A percentile compares a stretch with the other conserved stretches of the same genome.
Conservation (phyloP, 2,888 invertebrate genomes). For the Epinotia ramella region DNA sequence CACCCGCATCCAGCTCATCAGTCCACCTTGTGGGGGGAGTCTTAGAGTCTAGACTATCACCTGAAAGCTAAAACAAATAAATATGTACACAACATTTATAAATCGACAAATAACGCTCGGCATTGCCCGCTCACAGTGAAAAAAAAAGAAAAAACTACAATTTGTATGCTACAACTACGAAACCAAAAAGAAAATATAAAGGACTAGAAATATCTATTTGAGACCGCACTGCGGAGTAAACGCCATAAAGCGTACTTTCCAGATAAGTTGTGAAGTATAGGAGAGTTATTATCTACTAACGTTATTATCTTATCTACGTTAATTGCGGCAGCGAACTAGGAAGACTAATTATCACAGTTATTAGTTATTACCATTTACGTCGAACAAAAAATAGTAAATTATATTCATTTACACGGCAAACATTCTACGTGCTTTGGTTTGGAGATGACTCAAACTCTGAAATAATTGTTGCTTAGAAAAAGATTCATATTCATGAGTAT, state of each 20-base stretch:
- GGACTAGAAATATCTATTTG: constrained; percentile 13
- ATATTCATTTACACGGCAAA: too few relatives aligned
- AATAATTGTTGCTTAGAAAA: neutral
- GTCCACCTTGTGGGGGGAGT: too few relatives aligned
- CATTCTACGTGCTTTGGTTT: neutral
- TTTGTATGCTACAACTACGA: constrained; percentile 32
- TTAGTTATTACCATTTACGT: neutral
- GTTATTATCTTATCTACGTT: constrained; percentile 3
- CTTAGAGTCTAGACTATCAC: neutral
- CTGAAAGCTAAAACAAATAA: neutral
- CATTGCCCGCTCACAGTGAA: constrained; percentile 70
- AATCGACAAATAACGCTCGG: constrained; percentile 53
- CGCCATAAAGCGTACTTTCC: constrained; percentile 20
- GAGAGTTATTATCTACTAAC: neutral
- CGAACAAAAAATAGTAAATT: neutral
- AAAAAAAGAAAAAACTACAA: constrained; percentile 47
- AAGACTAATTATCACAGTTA: neutral
- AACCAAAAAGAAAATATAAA: constrained; percentile 36
- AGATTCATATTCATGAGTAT: too few relatives aligned
- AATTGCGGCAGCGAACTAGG: constrained; percentile 1
- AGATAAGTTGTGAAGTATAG: neutral
- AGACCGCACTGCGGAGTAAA: constrained; percentile 30
- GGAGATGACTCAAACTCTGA: too few relatives aligned
- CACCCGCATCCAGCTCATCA: too few relatives aligned
- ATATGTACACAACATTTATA: constrained; percentile 16